Conservation (phyloP, 2,797 vertebrate species). For the Siniperca obscura region DNA sequence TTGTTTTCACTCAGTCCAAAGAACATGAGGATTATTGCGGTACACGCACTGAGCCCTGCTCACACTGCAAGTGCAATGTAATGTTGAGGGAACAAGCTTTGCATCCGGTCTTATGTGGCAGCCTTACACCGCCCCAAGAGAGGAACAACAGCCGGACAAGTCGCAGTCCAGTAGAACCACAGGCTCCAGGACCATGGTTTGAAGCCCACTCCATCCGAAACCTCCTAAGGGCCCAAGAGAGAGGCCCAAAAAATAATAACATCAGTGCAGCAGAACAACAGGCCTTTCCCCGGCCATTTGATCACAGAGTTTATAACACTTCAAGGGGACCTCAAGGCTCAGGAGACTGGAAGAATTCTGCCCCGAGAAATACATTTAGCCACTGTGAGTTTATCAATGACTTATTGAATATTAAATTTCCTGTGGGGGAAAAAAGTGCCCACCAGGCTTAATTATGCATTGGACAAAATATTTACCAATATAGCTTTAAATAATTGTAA, state of each 20-base stretch:
- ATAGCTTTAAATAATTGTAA: background rate
- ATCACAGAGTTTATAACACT: slow-evolving; percentile 73
- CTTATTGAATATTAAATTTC: background rate
- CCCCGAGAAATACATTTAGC: slow-evolving; percentile 77
- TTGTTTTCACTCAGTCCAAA: slow-evolving; percentile 88
- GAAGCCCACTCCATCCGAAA: slow-evolving; percentile 81
- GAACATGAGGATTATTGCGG: slow-evolving; percentile 96
- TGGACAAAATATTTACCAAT: background rate
- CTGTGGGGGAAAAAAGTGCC: background rate
- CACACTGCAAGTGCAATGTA: slow-evolving; percentile 88
- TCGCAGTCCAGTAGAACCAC: slow-evolving; percentile 66
- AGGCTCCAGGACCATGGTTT: slow-evolving; percentile 78
- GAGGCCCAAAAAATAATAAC: slow-evolving; percentile 77
- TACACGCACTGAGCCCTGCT: slow-evolving; percentile 92
- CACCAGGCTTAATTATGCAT: background rate
- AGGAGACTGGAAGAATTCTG: slow-evolving; percentile 73
- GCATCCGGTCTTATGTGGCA: slow-evolving; percentile 89
- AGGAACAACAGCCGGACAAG: slow-evolving; percentile 74
- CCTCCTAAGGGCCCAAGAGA: slow-evolving; percentile 79
- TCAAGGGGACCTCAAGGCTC: slow-evolving; percentile 66
- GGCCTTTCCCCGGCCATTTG: slow-evolving; percentile 70
- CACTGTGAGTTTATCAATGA: slow-evolving; percentile 74
- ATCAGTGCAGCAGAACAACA: slow-evolving; percentile 73
- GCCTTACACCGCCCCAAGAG: slow-evolving; percentile 75
- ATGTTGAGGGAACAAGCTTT: slow-evolving; percentile 89